Conservation (phyloP, 1,140 invertebrate species). For the Drosophila sproati region DNA sequence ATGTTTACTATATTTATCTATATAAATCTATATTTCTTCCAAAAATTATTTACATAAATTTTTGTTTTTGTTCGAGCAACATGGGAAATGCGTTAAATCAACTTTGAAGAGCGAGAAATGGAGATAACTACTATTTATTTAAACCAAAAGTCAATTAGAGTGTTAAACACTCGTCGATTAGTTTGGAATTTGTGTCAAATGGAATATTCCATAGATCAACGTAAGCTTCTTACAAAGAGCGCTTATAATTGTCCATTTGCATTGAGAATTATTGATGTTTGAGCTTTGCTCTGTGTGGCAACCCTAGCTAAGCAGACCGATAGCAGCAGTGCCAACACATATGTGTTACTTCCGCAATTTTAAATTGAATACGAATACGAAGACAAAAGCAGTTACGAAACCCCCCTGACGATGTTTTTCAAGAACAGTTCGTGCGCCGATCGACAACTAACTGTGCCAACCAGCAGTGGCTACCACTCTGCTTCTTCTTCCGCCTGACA, state of each 20-base stretch:
- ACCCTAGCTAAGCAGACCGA: constrained; percentile 35
- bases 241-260: constrained; percentile 28
- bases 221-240: background rate
- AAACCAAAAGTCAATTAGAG: background rate
- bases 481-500: constrained; percentile 53
- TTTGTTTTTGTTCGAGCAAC: no score
- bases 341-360: constrained; percentile 70
- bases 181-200: constrained; percentile 15
- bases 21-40: no score
- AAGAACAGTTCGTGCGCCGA: constrained; percentile 55
- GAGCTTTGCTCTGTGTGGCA: constrained; percentile 18
- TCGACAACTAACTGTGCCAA: constrained; percentile 52
- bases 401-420: constrained; percentile 55
- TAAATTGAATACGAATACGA: constrained; percentile 60
- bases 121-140: no score
- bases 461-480: constrained; percentile 17
- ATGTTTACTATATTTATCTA: no score
- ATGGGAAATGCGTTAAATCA: no score
- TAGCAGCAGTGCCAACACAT: background rate
- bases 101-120: no score
- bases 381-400: constrained; percentile 24
- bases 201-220: constrained; percentile 28
- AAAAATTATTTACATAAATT: no score
- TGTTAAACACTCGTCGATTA: no score
- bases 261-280: constrained; percentile 19